These are phyloP conservation scores for Anniella stebbinsi DNA, from an alignment of 2,797 vertebrate species.

Conservation along the genomic window DNA sequence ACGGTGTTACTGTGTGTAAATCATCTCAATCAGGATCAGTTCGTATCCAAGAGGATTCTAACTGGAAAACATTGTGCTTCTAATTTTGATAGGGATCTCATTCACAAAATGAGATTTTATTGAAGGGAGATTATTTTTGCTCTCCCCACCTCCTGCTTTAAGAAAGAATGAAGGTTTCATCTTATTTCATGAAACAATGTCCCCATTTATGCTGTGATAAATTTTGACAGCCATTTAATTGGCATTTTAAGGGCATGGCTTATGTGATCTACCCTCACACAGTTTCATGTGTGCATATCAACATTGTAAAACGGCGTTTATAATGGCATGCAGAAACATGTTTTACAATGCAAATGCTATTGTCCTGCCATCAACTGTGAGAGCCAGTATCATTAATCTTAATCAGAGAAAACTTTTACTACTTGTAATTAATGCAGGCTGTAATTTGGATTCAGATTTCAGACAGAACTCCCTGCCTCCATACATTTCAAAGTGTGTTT, in stretches of 20 bases:
- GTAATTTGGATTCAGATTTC: conserved; percentile 68
- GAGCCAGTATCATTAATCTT: conserved; percentile 65
- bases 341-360: conserved; percentile 42
- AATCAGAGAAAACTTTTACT: conserved; percentile 67
- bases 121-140: background rate
- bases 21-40: conserved; percentile 62
- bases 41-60: conserved; percentile 49
- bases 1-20: conserved; percentile 52
- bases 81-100: conserved; percentile 48
- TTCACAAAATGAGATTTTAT: conserved; percentile 39
- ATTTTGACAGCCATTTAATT: background rate
- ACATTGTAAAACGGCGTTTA: conserved; percentile 30
- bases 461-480: conserved; percentile 48
- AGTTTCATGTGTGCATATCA: conserved; percentile 22
- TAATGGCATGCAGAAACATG: conserved; percentile 39
- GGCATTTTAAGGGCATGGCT: conserved; percentile 7
- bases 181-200: background rate
- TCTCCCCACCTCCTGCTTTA: background rate
- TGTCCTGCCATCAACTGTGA: conserved; percentile 49
- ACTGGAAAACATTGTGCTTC: conserved; percentile 55
- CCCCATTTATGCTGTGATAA: conserved; percentile 1
- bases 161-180: conserved; percentile 29
- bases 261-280: background rate
- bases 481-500: conserved; percentile 59
- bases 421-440: conserved; percentile 59